phyloP scores from a whole-genome alignment of 2,113 vertebrate genomes.

The Anser cygnoides region DNA sequence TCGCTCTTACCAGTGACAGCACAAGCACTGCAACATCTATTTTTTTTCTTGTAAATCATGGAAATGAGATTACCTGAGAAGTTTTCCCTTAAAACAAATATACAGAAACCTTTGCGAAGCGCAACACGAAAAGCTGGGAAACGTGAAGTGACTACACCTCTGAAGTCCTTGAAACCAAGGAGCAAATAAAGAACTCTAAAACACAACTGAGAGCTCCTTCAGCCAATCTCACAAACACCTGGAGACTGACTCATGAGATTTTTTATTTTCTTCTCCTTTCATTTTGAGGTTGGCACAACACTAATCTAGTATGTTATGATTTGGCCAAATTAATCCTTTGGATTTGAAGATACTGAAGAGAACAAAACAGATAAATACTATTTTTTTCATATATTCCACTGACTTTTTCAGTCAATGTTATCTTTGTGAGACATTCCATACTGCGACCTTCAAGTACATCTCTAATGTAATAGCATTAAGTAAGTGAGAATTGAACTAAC shows the following conservation, averaged over 20 bases:
- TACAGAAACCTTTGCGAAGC: background rate
- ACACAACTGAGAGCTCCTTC: background rate
- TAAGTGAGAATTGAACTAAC: constrained; percentile 60
- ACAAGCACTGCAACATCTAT: background rate
- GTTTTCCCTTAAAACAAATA: background rate
- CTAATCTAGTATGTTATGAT: background rate
- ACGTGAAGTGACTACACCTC: background rate
- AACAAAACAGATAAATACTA: background rate
- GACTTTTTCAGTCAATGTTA: background rate
- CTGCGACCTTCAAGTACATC: constrained; percentile 20
- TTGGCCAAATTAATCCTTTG: background rate
- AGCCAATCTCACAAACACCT: background rate
- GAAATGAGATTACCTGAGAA: background rate
- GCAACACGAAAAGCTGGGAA: background rate
- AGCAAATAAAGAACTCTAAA: background rate
- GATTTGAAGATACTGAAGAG: background rate
- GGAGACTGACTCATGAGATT: background rate
- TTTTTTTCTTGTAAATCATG: background rate
- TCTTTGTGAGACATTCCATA: constrained; percentile 12
- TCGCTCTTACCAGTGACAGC: background rate
- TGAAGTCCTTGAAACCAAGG: background rate
- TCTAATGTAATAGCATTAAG: constrained; percentile 55
- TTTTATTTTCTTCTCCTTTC: background rate
- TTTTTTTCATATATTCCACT: background rate
- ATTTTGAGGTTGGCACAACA: background rate